Evolutionary conservation across 2,797 vertebrate species (phyloP), one percentile per base, ranked within the genome.

Genomic region (Tragopan temminckii): DNA sequence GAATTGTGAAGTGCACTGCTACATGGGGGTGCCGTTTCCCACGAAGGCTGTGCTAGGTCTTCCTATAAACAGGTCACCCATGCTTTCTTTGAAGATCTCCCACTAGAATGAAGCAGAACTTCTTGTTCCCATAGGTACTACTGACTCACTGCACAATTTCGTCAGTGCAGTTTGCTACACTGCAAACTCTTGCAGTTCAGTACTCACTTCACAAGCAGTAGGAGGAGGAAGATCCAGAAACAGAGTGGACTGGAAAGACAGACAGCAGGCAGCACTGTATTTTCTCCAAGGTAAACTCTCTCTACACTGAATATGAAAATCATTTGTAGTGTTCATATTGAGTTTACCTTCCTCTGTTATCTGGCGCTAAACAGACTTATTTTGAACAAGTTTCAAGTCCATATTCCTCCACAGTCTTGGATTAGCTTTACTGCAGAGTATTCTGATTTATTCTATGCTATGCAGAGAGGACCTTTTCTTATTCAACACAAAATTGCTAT

Each of bases 401-500:
- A 1, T 69, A 79, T 57, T 83, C 92, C 87, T 82, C 62, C 68
- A 78, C 17, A 68, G 75, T 68, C 91, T 94, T 93, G 64, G 57
- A 77, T 69, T 42, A 77, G 68, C n/a, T 87, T 48, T 79, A 74
- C 85, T 55, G 64, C 71, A 95, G 43, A 43, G 50, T 61, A 61
- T 95, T 97, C 78, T 93, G 93, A 96, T 93, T 66, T 95, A 92
- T 93, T 93, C 89, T 89, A 85, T 9, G 36, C 33, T 3, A 0
- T 90, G 94, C 74, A 72, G 75, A 94, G 88, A 96, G 74, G 59
- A 75, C 82, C 84, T 90, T 94, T 93, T 88, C 80, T 83, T 91
- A 91, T 79, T 95, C 90, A 95, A 83, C 83, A 88, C 84, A 25
- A 95, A 97, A 97, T 90, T 97, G 96, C 87, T 96, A 84, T 87